Base-by-base conservation (phyloP, 1,140 invertebrate species). In the Nasonia vitripennis region DNA sequence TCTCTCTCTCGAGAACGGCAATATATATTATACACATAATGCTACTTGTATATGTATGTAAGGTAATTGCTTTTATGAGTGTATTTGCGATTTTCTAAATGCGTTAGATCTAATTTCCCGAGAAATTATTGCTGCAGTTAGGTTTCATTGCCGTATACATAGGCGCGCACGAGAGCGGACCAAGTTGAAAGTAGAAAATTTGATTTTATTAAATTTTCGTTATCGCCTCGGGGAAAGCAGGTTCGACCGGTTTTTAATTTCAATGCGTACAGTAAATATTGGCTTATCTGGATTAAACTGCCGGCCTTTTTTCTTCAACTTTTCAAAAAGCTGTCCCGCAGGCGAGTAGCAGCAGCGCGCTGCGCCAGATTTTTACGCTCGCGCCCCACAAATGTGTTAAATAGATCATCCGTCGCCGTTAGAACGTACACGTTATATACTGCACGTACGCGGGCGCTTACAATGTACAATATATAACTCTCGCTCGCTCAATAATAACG, bases 171-270 rank as follows among this genome's bases (percentile, higher is more conserved):
- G 55, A 17, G 17, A 62, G 55, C 55, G 55, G 55, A 62, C 55
- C 55, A 62, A 62, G 55, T 62, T 62, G 55, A 62, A 62, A 62
- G 55, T 62, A 62, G 55, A 62, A 62, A 62, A 62, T 62, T 62
- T n/a, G 55, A 62, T 62, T 62, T 62, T 62, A 62, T 62, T 62
- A 62, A 62, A 62, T 62, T 62, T 62, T 62, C 55, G 55, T 17
- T 62, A 62, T 62, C 55, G 55, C 51, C 17, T 20, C 55, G 55
- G 17, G 55, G 17, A n/a, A 62, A 62, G 55, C 55, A 62, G 55
- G 55, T 62, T 62, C 6, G 6, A 62, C 55, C 55, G 17, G 55
- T 62, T 62, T 62, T 62, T 62, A 62, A n/a, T 62, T 62, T 62
- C 55, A 62, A 62, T 62, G 7, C 17, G 55, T 62, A 62, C 55